phyloP scores from a whole-genome alignment of 92 coral and sea anemone species.

The Desmophyllum pertusum region DNA sequence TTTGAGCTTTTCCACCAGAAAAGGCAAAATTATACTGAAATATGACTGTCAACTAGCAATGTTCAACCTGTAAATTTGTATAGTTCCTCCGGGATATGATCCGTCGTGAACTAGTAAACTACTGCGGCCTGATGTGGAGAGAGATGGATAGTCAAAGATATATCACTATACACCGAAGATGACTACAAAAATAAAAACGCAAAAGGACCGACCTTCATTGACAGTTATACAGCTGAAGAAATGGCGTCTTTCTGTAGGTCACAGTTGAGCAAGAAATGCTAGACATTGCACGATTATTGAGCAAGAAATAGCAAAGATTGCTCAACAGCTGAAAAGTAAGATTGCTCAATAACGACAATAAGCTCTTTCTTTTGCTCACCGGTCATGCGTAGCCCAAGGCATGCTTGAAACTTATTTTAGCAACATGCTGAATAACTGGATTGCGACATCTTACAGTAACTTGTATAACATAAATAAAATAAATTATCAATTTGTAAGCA shows the following conservation, averaged over 20 bases:
- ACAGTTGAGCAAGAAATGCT: not conserved
- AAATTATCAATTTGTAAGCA: not conserved
- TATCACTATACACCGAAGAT: too few relatives aligned
- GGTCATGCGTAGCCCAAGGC: not conserved
- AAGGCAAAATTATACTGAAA: too few relatives aligned
- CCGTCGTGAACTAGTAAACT: too few relatives aligned
- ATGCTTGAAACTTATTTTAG: not conserved
- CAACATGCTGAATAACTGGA: not conserved
- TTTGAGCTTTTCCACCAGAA: too few relatives aligned
- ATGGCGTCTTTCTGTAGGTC: too few relatives aligned
- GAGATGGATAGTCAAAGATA: not conserved
- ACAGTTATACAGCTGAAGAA: not conserved
- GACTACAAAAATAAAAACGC: too few relatives aligned
- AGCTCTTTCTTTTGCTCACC: too few relatives aligned
- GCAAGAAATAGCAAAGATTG: constrained; percentile 6
- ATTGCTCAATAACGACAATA: too few relatives aligned
- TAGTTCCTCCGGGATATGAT: too few relatives aligned
- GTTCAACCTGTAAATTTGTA: too few relatives aligned
- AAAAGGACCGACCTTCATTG: not conserved
- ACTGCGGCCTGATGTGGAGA: not conserved
- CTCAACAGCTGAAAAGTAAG: not conserved
- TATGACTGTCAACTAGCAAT: too few relatives aligned
- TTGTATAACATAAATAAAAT: not conserved
- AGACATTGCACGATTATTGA: not conserved
- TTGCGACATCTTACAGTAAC: not conserved